These are phyloP conservation scores for Lordiphosa fenestrarum DNA, from an alignment of 2,888 invertebrate species.

Conservation along the genomic window DNA sequence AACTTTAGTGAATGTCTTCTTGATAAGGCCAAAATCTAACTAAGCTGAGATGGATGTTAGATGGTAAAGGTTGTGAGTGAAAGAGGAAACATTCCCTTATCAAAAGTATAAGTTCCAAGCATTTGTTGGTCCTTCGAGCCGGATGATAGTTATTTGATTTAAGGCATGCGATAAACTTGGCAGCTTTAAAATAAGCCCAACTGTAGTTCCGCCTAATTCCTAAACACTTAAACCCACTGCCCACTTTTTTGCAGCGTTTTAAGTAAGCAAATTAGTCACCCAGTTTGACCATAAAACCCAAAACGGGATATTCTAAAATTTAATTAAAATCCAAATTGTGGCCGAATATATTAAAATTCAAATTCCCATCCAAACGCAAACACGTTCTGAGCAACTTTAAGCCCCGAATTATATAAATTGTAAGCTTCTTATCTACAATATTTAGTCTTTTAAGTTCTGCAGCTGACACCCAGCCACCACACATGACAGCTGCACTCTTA, in stretches of 20 bases:
- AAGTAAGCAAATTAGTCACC: background rate
- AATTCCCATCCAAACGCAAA: slow-evolving; percentile 5
- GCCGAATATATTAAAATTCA: background rate
- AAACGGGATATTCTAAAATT: background rate
- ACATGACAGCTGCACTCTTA: slow-evolving; percentile 11
- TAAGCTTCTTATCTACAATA: slow-evolving; percentile 12
- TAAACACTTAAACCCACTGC: too few species aligned
- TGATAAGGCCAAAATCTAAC: too few species aligned
- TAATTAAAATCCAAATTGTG: background rate
- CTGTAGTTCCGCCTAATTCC: too few species aligned
- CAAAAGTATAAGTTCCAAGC: too few species aligned
- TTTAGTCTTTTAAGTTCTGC: background rate
- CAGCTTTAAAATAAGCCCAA: too few species aligned
- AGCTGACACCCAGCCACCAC: background rate
- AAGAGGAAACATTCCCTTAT: too few species aligned
- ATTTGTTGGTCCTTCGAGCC: background rate
- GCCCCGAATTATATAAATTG: slow-evolving; percentile 13
- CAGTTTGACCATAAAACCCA: too few species aligned
- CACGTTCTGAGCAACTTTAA: slow-evolving; percentile 8
- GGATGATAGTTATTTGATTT: too few species aligned
- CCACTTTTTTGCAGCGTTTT: too few species aligned
- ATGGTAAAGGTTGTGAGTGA: too few species aligned
- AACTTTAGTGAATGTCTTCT: background rate
- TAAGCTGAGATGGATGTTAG: too few species aligned
- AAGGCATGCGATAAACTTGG: too few species aligned